Base-by-base conservation (phyloP, 2,888 invertebrate species). In the Strigamia maritima region DNA sequence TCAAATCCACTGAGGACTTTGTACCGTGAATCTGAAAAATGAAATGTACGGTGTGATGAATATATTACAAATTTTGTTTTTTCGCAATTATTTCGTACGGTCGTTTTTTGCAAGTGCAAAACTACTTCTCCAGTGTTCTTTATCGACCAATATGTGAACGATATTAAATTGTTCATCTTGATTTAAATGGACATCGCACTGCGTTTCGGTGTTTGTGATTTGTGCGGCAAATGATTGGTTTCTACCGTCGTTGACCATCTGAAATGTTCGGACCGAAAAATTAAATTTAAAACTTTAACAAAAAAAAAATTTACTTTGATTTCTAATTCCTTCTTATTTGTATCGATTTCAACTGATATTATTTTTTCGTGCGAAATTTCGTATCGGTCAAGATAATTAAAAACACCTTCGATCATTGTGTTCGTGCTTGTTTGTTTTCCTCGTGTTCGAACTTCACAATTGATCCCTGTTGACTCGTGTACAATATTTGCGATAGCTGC, bases 101-200 rank as follows among this genome's bases (percentile, higher is more conserved):
- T 14, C n/a, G n/a, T 49, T 49, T 60, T 3, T 60, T 2, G 60
- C 60, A 19, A 60, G 3, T 60, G 4, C n/a, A 1, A 60, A 60
- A 60, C 24, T 6, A 60, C 60, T 60, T 60, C 60, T 60, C 60
- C 60, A 60, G 60, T 60, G 19, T 60, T 60, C 60, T 60, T 60
- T 60, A n/a, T 60, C 60, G 4, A 60, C 10, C 10, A 10, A 22
- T 10, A 24, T 24, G 2, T 2, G 1, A 1, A 19, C 8, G 19
- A 60, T 4, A n/a, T 60, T 10, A 19, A 60, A 22, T 19, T 8
- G 8, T 19, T 60, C 19, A 19, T 60, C 60, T 2, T 3, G 60
- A 19, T 8, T 60, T n/a, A 60, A 2, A 19, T 24, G 10, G 10
- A 60, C n/a, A 19, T 60, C 60, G 24, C 2, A 60, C 4, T 22